Evolutionary conservation across 2,113 vertebrate genomes (phyloP).

Genomic region (Clarias magur): DNA sequence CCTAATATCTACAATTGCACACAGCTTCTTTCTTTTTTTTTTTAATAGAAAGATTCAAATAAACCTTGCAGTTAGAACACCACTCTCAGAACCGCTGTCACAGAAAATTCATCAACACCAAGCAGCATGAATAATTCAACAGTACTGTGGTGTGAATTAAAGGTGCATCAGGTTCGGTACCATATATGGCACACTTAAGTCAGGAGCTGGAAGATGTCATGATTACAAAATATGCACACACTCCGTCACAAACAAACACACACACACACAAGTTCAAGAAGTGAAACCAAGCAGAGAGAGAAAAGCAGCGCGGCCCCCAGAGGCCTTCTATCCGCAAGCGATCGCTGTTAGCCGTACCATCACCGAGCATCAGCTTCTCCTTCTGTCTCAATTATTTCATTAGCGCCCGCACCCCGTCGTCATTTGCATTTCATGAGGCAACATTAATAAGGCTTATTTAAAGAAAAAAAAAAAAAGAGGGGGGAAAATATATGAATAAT

Average conservation of each 20-base stretch:
- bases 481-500: neutral
- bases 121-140: neutral
- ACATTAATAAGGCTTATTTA: conserved; percentile 53
- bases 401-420: conserved; percentile 39
- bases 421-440: conserved; percentile 48
- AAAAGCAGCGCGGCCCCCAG: conserved; percentile 3
- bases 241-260: neutral
- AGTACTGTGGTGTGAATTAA: neutral
- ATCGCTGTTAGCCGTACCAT: conserved; percentile 43
- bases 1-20: too few species aligned
- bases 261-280: neutral
- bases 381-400: conserved; percentile 62
- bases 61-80: neutral
- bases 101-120: neutral
- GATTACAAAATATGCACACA: neutral
- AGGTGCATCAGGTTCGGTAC: neutral
- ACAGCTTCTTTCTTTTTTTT: too few species aligned
- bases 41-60: neutral
- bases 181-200: neutral
- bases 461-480: conserved; percentile 22
- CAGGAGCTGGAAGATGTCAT: neutral
- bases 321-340: conserved; percentile 45
- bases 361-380: conserved; percentile 48
- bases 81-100: too few species aligned
- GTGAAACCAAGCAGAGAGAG: neutral